A percentile compares a stretch with the other conserved stretches of the same genome.
Conservation (phyloP, 2,113 vertebrate species). For the Ploceus nigricollis region DNA sequence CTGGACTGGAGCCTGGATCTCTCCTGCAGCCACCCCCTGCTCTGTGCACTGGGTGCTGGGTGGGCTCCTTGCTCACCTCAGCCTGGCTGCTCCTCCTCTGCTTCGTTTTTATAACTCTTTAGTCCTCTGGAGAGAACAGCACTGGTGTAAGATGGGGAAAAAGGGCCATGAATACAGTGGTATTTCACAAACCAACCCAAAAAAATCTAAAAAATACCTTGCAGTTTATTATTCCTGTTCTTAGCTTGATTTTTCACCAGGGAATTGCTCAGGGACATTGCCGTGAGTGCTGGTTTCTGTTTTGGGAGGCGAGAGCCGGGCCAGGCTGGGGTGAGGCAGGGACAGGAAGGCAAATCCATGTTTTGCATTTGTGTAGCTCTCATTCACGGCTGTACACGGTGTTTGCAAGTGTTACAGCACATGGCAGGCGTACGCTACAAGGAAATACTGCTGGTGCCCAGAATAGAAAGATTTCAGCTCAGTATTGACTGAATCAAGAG, state of each 20-base stretch:
- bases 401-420: constrained; percentile 36
- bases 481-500: constrained; percentile 43
- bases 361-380: constrained; percentile 30
- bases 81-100: not conserved
- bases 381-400: not conserved
- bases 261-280: not conserved
- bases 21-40: not conserved
- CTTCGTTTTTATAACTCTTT: not conserved
- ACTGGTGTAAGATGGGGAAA: not conserved
- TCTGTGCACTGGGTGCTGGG: not conserved
- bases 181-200: not conserved
- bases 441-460: not conserved
- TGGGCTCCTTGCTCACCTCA: not conserved
- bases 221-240: not conserved
- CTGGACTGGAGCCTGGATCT: not conserved
- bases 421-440: constrained; percentile 34
- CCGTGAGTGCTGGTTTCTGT: not conserved
- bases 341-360: constrained; percentile 25
- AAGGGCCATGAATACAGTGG: not conserved
- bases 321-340: constrained; percentile 2
- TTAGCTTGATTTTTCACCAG: not conserved
- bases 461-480: constrained; percentile 51
- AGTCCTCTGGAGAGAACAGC: not conserved
- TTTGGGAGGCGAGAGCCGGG: not conserved
- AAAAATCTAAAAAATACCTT: not conserved